Base-by-base conservation (phyloP, 2,888 invertebrate genomes). In the Thysanoteuthis rhombus region DNA sequence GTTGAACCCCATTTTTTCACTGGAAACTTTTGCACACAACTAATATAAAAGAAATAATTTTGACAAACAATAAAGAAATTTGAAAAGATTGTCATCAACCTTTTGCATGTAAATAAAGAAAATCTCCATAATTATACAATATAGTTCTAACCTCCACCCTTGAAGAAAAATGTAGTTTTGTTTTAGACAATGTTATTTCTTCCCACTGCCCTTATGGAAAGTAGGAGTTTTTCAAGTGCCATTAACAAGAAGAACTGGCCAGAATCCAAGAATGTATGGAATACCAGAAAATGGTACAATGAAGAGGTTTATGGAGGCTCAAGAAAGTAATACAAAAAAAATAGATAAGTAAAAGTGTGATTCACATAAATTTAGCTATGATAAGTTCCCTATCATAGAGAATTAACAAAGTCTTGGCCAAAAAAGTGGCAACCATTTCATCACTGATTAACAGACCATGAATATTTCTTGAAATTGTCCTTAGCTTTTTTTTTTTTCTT, bases 191-290 rank as follows among this genome's bases (percentile, higher is more conserved):
- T 75, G 75, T n/a, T 75, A 75, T 75, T 75, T 75, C n/a, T n/a
- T 75, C n/a, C 12, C 75, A n/a, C 12, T n/a, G 75, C 75, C n/a
- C 75, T 75, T 75, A n/a, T 75, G n/a, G n/a, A n/a, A 75, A n/a
- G n/a, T 75, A 75, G 36, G 36, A 75, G n/a, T 36, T 75, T 75
- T 75, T n/a, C 75, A 36, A 75, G n/a, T n/a, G 75, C n/a, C n/a
- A 75, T 75, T n/a, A 75, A 75, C 75, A n/a, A n/a, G n/a, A 75
- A 75, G n/a, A n/a, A 75, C 75, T 75, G 75, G 75, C 75, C 75
- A 36, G 75, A n/a, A 75, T 75, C 75, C 75, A 75, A 75, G 75
- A 75, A n/a, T 75, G 16, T 75, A 16, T n/a, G 36, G n/a, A 36
- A 75, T n/a, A 16, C 75, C 75, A 75, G 75, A 75, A 75, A n/a